Evolutionary conservation across 1,140 invertebrate species (phyloP).

Genomic region (Carposina sasakii): DNA sequence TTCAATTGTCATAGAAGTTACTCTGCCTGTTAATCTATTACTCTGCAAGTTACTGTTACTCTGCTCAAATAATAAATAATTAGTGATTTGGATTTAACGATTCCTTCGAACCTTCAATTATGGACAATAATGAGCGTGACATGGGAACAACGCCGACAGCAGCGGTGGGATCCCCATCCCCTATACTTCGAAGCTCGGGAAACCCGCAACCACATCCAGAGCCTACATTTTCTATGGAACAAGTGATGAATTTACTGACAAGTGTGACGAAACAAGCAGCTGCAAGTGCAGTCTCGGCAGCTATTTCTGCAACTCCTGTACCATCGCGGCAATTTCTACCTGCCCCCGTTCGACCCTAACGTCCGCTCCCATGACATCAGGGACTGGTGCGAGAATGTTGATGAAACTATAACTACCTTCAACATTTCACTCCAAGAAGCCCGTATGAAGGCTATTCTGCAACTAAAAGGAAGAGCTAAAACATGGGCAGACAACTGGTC

Average conservation of each 20-base stretch:
- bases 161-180: constrained; percentile 19
- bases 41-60: no score
- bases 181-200: no score
- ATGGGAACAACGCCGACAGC: no score
- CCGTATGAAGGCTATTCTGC: constrained; percentile 29
- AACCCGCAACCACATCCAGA: no score
- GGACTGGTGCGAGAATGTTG: constrained; percentile 32
- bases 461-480: constrained; percentile 27
- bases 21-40: no score
- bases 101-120: no score
- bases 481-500: constrained; percentile 32
- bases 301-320: constrained; percentile 7
- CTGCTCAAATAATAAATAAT: no score
- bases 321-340: constrained; percentile 19
- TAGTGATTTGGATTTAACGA: no score
- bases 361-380: constrained; percentile 25
- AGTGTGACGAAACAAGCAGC: constrained; percentile 13
- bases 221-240: constrained; percentile 9
- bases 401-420: constrained; percentile 20
- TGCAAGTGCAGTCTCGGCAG: constrained; percentile 18
- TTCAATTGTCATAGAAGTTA: no score
- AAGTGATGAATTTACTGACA: constrained; percentile 16
- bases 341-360: constrained; percentile 27
- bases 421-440: constrained; percentile 26
- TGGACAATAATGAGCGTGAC: no score